phyloP scores from a whole-genome alignment of 2,113 vertebrate genomes.

The Aldabrachelys gigantea region DNA sequence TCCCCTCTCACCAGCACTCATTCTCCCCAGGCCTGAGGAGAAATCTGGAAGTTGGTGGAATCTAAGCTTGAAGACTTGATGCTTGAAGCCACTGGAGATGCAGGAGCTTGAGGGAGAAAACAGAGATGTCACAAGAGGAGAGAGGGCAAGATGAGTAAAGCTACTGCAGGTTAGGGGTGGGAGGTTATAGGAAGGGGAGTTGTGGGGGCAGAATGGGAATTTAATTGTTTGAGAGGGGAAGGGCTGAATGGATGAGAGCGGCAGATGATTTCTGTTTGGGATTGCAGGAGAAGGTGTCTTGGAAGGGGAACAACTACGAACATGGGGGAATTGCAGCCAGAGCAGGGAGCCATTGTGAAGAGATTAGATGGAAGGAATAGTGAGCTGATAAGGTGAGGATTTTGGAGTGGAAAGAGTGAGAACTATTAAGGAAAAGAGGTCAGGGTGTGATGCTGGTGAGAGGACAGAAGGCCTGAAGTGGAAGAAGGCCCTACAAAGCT shows the following conservation, averaged over 20 bases:
- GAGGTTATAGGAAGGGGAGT: not conserved
- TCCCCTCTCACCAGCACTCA: not conserved
- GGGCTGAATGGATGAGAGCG: not conserved
- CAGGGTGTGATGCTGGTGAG: not conserved
- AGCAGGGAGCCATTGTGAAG: not conserved
- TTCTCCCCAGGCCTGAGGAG: not conserved
- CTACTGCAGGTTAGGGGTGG: not conserved
- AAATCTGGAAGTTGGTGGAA: not conserved
- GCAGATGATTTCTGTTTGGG: not conserved
- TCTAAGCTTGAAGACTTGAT: not conserved
- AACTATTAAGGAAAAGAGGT: not conserved
- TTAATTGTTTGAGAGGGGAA: conserved; percentile 7
- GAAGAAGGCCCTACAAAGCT: not conserved
- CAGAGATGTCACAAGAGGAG: not conserved
- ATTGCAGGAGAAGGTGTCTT: not conserved
- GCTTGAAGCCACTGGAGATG: not conserved
- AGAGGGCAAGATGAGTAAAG: not conserved
- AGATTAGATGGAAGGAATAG: not conserved
- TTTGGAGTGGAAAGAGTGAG: not conserved
- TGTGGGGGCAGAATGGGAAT: not conserved
- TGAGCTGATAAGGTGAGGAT: not conserved
- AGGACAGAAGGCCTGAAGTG: not conserved
- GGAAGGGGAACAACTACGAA: not conserved
- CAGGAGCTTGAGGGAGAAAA: not conserved
- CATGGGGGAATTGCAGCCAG: not conserved